phyloP scores from a whole-genome alignment of 35 echinoderm and acorn worm species.

The Heliocidaris tuberculata region DNA sequence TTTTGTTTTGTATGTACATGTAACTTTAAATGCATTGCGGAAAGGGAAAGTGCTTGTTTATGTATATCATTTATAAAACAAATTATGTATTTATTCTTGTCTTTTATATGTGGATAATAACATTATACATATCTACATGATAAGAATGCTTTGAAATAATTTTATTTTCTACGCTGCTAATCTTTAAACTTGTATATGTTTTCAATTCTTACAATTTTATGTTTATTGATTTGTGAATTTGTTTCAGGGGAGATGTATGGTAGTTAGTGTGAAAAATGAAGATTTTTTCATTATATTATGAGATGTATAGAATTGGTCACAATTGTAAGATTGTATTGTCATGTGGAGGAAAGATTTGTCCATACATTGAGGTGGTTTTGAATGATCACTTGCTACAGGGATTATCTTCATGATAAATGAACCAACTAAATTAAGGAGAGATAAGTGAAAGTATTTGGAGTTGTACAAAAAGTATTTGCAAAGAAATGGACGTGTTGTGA shows the following conservation, averaged over 20 bases:
- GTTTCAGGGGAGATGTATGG: not conserved
- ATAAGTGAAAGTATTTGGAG: not conserved
- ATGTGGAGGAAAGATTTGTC: not conserved
- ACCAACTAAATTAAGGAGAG: not conserved
- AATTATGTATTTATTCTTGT: conserved; percentile 4
- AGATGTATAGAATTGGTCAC: not conserved
- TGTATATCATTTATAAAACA: not conserved
- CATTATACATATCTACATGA: not conserved
- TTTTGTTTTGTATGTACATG: not conserved
- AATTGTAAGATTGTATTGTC: not conserved
- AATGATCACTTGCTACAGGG: not conserved
- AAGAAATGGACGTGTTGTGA: not conserved
- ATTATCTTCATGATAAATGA: too few relatives aligned
- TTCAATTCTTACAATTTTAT: not conserved
- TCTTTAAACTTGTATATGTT: not conserved
- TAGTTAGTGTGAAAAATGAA: not conserved
- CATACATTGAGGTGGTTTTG: not conserved
- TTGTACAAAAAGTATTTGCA: not conserved
- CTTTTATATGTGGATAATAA: not conserved
- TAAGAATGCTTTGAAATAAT: not conserved
- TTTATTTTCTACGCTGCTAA: not conserved
- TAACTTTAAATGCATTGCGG: not conserved
- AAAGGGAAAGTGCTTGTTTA: not conserved
- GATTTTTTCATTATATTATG: not conserved
- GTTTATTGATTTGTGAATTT: conserved; percentile 1